Conservation (phyloP, 2,888 invertebrate species). For the Hypomecis atomaria region DNA sequence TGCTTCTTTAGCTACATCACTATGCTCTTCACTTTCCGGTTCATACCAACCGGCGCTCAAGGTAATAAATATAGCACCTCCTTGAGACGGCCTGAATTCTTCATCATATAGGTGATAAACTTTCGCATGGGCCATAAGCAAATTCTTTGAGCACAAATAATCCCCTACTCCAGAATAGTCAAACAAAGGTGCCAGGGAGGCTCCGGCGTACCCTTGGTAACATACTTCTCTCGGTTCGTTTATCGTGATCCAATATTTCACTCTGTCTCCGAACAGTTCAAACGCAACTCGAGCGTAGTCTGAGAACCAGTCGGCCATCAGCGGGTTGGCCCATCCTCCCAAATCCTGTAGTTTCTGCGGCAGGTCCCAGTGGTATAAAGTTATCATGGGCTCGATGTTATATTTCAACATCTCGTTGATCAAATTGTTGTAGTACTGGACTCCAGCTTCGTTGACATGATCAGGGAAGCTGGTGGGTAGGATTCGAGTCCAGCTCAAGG, state of each 20-base stretch:
- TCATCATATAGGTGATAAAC: constrained; percentile 66
- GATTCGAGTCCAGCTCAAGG: constrained; percentile 86
- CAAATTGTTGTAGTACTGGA: constrained; percentile 64
- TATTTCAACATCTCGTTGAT: constrained; percentile 83
- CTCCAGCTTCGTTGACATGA: constrained; percentile 77
- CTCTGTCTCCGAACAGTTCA: constrained; percentile 72
- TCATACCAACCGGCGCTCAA: constrained; percentile 54
- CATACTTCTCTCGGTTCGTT: constrained; percentile 78
- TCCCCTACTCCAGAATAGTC: constrained; percentile 61
- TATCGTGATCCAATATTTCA: constrained; percentile 81
- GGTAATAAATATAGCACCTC: constrained; percentile 55
- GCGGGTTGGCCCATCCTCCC: constrained; percentile 80
- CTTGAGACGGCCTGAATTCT: constrained; percentile 54
- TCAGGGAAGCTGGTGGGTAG: constrained; percentile 83
- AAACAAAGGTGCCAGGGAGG: constrained; percentile 16
- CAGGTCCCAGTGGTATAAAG: constrained; percentile 81
- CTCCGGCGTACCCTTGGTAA: constrained; percentile 66
- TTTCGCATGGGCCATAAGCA: constrained; percentile 80
- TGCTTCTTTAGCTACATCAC: constrained; percentile 57
- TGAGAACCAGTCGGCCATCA: constrained; percentile 70
- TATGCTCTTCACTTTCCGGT: constrained; percentile 61
- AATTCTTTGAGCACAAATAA: constrained; percentile 74
- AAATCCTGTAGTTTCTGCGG: constrained; percentile 77
- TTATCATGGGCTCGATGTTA: constrained; percentile 85
- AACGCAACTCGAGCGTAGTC: constrained; percentile 73